phyloP scores from a whole-genome alignment of 2,797 vertebrate species.

The Cephalopachus bancanus region DNA sequence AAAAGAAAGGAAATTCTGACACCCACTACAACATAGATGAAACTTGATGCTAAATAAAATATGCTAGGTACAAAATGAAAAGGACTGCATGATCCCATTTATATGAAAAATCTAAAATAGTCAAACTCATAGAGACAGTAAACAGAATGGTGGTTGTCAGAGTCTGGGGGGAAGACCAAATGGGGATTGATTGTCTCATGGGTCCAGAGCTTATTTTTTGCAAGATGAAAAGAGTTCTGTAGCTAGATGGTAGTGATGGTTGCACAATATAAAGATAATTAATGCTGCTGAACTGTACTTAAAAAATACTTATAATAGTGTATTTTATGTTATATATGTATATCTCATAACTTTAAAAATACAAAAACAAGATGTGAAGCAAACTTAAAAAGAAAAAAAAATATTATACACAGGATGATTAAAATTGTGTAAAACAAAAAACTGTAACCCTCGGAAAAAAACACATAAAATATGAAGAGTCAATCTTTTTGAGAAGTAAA shows the following conservation, averaged over 20 bases:
- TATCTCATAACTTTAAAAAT: not conserved
- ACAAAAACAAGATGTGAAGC: not conserved
- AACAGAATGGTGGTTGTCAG: not conserved
- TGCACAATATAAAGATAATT: not conserved
- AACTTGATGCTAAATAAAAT: not conserved
- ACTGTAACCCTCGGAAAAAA: constrained; percentile 6
- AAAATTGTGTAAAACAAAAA: constrained; percentile 3
- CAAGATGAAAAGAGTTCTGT: not conserved
- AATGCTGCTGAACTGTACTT: not conserved
- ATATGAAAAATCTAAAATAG: not conserved
- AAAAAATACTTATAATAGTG: not conserved
- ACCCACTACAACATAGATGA: not conserved
- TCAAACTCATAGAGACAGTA: not conserved
- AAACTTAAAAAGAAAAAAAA: not conserved
- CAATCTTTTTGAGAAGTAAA: not conserved
- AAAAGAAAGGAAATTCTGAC: not conserved
- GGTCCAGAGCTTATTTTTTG: not conserved
- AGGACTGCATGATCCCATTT: not conserved
- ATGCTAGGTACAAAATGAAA: not conserved
- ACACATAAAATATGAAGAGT: not conserved
- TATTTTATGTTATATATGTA: not conserved
- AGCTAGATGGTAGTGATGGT: not conserved
- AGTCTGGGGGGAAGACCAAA: not conserved
- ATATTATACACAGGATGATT: not conserved
- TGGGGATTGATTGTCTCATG: not conserved